A percentile compares a stretch with the other conserved stretches of the same genome.
Evolutionary conservation across 2,797 vertebrate genomes (phyloP).

Genomic region (Tenualosa thibaudeaui): DNA sequence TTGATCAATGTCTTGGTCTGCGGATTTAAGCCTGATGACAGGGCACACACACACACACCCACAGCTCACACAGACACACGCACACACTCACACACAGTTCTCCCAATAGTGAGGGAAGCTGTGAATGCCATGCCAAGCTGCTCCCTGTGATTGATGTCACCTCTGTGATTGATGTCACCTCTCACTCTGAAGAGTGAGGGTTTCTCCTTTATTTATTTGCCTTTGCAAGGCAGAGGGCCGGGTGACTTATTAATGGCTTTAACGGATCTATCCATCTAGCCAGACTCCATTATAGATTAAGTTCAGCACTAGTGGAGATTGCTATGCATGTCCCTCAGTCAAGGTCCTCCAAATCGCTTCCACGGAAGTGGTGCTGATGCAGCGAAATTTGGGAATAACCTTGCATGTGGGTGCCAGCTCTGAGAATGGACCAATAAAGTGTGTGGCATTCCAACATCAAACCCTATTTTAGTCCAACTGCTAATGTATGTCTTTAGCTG

Average conservation of each 20-base stretch:
- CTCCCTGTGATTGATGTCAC: slow-evolving; percentile 39
- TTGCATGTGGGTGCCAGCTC: slow-evolving; percentile 35
- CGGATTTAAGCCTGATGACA: slow-evolving; percentile 36
- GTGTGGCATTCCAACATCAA: slow-evolving; percentile 27
- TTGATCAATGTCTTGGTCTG: slow-evolving; percentile 63
- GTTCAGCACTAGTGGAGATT: slow-evolving; percentile 63
- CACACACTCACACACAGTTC: background rate
- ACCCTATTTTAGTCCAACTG: background rate
- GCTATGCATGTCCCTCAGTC: slow-evolving; percentile 43
- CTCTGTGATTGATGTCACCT: slow-evolving; percentile 39
- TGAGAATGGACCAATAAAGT: slow-evolving; percentile 35
- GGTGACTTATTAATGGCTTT: slow-evolving; percentile 68
- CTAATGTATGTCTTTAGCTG: slow-evolving; percentile 16
- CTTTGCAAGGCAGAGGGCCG: slow-evolving; percentile 44
- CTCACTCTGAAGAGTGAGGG: background rate
- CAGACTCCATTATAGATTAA: slow-evolving; percentile 71
- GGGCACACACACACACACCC: background rate
- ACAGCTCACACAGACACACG: background rate
- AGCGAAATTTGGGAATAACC: slow-evolving; percentile 44
- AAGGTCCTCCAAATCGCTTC: slow-evolving; percentile 46
- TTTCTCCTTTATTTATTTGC: slow-evolving; percentile 37
- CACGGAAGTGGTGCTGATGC: slow-evolving; percentile 43
- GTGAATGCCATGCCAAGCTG: slow-evolving; percentile 20
- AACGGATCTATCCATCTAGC: slow-evolving; percentile 61
- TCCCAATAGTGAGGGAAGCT: slow-evolving; percentile 25